Evolutionary conservation across 2,797 vertebrate genomes (phyloP).

Genomic region (Molothrus aeneus): DNA sequence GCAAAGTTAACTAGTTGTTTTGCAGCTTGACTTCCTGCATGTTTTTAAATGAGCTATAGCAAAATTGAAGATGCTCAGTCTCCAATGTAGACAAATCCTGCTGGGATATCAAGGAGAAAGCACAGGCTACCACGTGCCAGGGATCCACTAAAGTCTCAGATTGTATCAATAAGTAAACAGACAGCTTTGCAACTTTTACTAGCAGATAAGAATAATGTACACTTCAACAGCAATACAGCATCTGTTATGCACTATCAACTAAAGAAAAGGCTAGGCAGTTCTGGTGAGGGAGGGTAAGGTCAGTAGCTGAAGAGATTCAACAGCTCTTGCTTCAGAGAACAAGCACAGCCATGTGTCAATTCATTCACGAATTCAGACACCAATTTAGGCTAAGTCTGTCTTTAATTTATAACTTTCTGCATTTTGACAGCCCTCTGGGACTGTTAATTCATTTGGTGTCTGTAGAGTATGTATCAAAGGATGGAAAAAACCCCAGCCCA

Average conservation of each 20-base stretch:
- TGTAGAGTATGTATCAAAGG: background rate
- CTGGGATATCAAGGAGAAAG: background rate
- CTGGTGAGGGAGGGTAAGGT: background rate
- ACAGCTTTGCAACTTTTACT: background rate
- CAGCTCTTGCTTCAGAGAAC: background rate
- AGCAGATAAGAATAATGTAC: conserved; percentile 2
- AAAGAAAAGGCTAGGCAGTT: background rate
- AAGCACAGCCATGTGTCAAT: background rate
- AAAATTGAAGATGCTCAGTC: background rate
- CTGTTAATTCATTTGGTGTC: conserved; percentile 23
- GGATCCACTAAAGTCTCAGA: background rate
- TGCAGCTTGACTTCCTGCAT: background rate
- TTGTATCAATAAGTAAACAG: background rate
- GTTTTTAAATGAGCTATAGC: background rate
- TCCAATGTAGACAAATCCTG: background rate
- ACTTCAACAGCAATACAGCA: background rate
- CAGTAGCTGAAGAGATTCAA: background rate
- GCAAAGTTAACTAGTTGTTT: background rate
- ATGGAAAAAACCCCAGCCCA: background rate
- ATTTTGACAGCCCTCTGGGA: background rate
- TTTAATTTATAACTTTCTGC: conserved; percentile 27
- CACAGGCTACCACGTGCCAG: rapidly evolving
- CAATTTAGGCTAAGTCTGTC: background rate
- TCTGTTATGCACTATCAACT: background rate
- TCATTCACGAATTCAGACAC: background rate